Conservation (phyloP, 2,888 invertebrate species). For the Nesidiocoris tenuis region DNA sequence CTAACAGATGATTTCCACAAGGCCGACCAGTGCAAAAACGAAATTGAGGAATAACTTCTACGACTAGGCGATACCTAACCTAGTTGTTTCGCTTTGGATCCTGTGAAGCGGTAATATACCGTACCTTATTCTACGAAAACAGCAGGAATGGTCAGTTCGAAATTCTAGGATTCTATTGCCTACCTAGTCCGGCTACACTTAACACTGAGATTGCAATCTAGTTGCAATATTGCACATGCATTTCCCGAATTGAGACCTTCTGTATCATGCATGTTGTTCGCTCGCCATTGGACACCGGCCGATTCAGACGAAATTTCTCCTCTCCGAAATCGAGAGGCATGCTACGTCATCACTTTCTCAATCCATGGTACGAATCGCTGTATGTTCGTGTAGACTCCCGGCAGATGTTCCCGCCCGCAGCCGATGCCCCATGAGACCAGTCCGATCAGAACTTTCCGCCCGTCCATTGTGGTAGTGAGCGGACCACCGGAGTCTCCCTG, state of each 20-base stretch:
- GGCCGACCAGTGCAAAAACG: no score
- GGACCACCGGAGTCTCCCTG: slow-evolving; percentile 78
- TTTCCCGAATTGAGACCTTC: no score
- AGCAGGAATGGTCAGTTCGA: neutral
- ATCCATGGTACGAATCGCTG: slow-evolving; percentile 92
- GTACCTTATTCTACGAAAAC: slow-evolving; percentile 28
- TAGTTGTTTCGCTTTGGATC: slow-evolving; percentile 18
- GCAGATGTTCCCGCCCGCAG: slow-evolving; percentile 84
- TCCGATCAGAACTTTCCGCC: slow-evolving; percentile 81
- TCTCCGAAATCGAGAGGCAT: neutral
- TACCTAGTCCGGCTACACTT: neutral
- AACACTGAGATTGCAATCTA: neutral
- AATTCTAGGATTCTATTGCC: neutral
- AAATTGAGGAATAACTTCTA: slow-evolving; percentile 7
- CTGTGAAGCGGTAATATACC: slow-evolving; percentile 32
- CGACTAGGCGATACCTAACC: slow-evolving; percentile 34
- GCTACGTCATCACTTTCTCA: slow-evolving; percentile 69
- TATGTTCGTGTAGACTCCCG: slow-evolving; percentile 89
- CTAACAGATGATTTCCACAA: no score
- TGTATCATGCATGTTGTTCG: neutral
- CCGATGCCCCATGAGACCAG: slow-evolving; percentile 91
- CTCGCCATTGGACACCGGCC: neutral
- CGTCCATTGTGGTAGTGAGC: slow-evolving; percentile 79
- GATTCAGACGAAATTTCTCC: neutral
- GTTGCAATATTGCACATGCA: no score